phyloP scores from a whole-genome alignment of 2,113 vertebrate genomes.

The Ctenodactylus gundi region DNA sequence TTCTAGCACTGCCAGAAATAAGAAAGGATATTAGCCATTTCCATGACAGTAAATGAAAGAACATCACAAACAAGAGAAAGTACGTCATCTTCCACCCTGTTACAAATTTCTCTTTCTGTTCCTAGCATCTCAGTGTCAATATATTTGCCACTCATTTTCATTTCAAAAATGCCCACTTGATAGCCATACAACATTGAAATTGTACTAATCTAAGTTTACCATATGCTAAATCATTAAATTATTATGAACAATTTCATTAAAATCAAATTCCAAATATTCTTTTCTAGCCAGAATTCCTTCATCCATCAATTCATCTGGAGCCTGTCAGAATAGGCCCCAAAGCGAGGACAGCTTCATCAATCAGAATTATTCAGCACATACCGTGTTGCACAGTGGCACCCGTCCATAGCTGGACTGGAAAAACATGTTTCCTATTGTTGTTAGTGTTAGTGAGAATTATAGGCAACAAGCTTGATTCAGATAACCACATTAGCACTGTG shows the following conservation, averaged over 20 bases:
- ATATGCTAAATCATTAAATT: conserved; percentile 35
- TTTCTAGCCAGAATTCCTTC: background rate
- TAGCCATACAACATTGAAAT: background rate
- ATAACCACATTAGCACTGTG: background rate
- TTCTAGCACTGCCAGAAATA: background rate
- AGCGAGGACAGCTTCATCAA: conserved; percentile 1
- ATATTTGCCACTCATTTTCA: background rate
- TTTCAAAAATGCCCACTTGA: conserved; percentile 19
- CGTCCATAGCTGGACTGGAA: background rate
- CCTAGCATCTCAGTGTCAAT: background rate
- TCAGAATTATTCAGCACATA: background rate
- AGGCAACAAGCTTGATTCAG: background rate
- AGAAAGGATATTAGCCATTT: background rate
- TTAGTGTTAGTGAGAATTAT: background rate
- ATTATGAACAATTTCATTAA: conserved; percentile 6
- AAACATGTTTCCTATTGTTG: background rate
- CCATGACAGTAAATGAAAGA: background rate
- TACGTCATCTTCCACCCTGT: too few relatives aligned
- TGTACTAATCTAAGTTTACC: background rate
- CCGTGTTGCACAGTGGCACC: background rate
- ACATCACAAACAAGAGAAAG: background rate
- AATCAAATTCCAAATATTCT: conserved; percentile 23
- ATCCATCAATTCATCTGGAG: background rate
- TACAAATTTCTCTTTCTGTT: background rate
- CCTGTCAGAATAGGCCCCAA: background rate